A percentile compares a stretch with the other conserved stretches of the same genome.
phyloP scores from a whole-genome alignment of 64 coral and sea anemone species.

The Porites lutea region DNA sequence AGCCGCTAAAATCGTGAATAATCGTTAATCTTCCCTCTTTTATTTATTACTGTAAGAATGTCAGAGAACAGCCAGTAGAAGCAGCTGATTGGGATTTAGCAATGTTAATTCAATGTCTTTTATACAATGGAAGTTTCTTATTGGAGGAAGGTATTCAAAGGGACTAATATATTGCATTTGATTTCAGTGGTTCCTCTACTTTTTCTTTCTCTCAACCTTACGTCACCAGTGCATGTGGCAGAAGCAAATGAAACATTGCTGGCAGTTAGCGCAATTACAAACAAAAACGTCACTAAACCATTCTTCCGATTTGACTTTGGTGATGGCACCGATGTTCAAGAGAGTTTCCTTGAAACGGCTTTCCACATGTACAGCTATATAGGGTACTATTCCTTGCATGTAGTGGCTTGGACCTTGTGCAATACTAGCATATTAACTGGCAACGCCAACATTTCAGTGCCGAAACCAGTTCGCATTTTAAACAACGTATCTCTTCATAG shows the following conservation, averaged over 20 bases:
- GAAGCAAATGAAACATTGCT: slow-evolving; percentile 64
- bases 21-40: too few species aligned
- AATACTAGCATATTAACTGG: slow-evolving; percentile 25
- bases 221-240: neutral
- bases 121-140: too few species aligned
- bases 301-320: slow-evolving; percentile 66
- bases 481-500: slow-evolving; percentile 9
- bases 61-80: too few species aligned
- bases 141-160: too few species aligned
- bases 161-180: neutral
- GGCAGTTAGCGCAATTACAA: slow-evolving; percentile 19
- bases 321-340: slow-evolving; percentile 10
- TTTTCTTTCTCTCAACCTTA: slow-evolving; percentile 43
- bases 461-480: slow-evolving; percentile 39
- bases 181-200: slow-evolving; percentile 44
- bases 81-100: too few species aligned
- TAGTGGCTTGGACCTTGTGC: slow-evolving; percentile 44
- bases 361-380: slow-evolving; percentile 25
- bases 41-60: too few species aligned
- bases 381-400: slow-evolving; percentile 46
- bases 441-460: slow-evolving; percentile 29
- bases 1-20: too few species aligned
- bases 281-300: slow-evolving; percentile 2
- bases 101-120: too few species aligned
- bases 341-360: neutral